Percentiles rank a stretch among this genome's conserved stretches.
Evolutionary conservation across 2,888 invertebrate species (phyloP).

Genomic region (Eilema sororculum): DNA sequence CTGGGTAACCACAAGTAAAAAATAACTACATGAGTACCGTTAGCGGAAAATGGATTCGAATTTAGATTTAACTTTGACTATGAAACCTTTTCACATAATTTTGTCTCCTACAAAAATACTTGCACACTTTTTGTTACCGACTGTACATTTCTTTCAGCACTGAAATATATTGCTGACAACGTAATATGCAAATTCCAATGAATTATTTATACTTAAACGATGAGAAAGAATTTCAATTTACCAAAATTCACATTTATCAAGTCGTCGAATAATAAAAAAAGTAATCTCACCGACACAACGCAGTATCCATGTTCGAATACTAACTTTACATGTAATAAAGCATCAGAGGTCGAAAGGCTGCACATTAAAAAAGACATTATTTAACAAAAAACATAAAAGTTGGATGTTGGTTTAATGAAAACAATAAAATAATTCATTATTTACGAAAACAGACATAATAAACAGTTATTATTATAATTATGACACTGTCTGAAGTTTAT

Average conservation of each 20-base stretch:
- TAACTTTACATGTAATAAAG: slow-evolving; percentile 12
- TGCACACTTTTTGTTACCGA: background rate
- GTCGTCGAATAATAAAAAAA: background rate
- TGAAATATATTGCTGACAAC: background rate
- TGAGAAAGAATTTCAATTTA: background rate
- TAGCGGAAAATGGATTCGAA: background rate
- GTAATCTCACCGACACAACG: background rate
- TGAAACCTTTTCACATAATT: too few relatives aligned
- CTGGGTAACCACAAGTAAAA: background rate
- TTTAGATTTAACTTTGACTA: background rate
- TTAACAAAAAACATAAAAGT: background rate
- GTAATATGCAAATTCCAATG: background rate
- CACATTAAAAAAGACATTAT: slow-evolving; percentile 20
- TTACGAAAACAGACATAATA: background rate
- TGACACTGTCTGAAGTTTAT: too few relatives aligned
- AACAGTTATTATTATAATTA: too few relatives aligned
- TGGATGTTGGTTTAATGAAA: background rate
- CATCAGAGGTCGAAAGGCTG: slow-evolving; percentile 22
- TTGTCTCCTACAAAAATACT: too few relatives aligned
- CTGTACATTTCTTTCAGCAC: too few relatives aligned
- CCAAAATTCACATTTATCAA: slow-evolving; percentile 1
- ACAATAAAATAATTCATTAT: slow-evolving; percentile 5
- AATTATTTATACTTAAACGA: background rate
- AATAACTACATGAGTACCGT: background rate
- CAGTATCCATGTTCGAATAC: background rate